Percentiles rank a stretch among this genome's conserved stretches.
Evolutionary conservation across 1,140 invertebrate genomes (phyloP).

Genomic region (Lethrus apterus): DNA sequence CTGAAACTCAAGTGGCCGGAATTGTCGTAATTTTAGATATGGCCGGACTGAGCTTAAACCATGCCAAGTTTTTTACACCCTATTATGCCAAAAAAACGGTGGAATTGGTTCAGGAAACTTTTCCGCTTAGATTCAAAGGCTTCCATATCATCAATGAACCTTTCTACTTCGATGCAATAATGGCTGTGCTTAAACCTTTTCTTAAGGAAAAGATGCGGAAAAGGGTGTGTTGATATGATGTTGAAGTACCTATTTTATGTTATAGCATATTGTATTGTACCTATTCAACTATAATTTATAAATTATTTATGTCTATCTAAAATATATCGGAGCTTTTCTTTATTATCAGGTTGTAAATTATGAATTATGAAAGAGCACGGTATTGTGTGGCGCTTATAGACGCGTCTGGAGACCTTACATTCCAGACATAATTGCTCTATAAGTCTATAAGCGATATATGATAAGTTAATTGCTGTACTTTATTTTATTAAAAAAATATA

Average conservation of each 20-base stretch:
- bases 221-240: too few relatives aligned
- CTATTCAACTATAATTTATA: not conserved
- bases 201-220: slow-evolving; percentile 52
- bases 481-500: too few relatives aligned
- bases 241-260: not conserved
- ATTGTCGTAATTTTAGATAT: slow-evolving; percentile 43
- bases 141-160: slow-evolving; percentile 58
- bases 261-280: not conserved
- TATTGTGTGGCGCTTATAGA: too few relatives aligned
- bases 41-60: slow-evolving; percentile 42
- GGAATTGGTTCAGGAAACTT: slow-evolving; percentile 49
- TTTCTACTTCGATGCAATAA: slow-evolving; percentile 52
- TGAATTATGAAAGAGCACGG: not conserved
- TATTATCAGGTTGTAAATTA: not conserved
- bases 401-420: too few relatives aligned
- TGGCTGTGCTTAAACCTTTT: slow-evolving; percentile 53
- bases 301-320: not conserved
- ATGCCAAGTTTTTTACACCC: slow-evolving; percentile 44
- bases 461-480: too few relatives aligned
- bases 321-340: not conserved
- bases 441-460: too few relatives aligned
- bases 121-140: slow-evolving; percentile 52
- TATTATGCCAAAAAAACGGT: slow-evolving; percentile 42
- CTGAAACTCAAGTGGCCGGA: slow-evolving; percentile 43
- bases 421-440: too few relatives aligned